Conservation (phyloP, 2,797 vertebrate species). For the Sebastes cheni region DNA sequence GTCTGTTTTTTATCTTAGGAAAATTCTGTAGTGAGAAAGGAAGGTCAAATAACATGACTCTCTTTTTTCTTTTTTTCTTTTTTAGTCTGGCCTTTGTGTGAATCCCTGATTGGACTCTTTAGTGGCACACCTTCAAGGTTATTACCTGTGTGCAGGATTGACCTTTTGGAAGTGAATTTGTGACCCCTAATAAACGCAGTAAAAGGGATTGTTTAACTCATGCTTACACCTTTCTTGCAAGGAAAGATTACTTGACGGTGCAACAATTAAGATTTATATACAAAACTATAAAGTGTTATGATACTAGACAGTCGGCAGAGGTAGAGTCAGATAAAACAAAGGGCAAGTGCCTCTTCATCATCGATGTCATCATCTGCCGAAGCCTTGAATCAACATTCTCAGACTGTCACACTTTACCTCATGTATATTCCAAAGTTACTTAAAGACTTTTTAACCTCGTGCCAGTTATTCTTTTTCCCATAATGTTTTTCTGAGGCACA, state of each 20-base stretch:
- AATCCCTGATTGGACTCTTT: slow-evolving; percentile 74
- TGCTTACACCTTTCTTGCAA: slow-evolving; percentile 18
- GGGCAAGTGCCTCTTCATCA: slow-evolving; percentile 33
- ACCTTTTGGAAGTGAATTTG: slow-evolving; percentile 74
- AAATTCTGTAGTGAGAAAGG: slow-evolving; percentile 66
- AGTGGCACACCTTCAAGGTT: slow-evolving; percentile 72
- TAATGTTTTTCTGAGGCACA: slow-evolving; percentile 51
- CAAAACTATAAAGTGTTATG: slow-evolving; percentile 34
- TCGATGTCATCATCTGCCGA: slow-evolving; percentile 21
- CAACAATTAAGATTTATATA: slow-evolving; percentile 36
- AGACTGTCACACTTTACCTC: slow-evolving; percentile 19
- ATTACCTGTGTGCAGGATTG: slow-evolving; percentile 66
- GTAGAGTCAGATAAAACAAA: slow-evolving; percentile 33
- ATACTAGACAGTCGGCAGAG: slow-evolving; percentile 3
- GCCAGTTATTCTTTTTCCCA: slow-evolving; percentile 35
- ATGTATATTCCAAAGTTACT: slow-evolving; percentile 50
- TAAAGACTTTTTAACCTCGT: slow-evolving; percentile 61
- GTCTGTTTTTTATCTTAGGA: slow-evolving; percentile 57
- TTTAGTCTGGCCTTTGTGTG: slow-evolving; percentile 74
- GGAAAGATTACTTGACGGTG: slow-evolving; percentile 31
- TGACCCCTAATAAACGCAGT: slow-evolving; percentile 60
- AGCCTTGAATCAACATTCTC: slow-evolving; percentile 50
- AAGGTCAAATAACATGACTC: slow-evolving; percentile 76
- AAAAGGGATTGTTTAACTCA: slow-evolving; percentile 53
- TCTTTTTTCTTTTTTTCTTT: slow-evolving; percentile 31